phyloP scores from a whole-genome alignment of 2,888 invertebrate species.

The Aproaerema taeniolella region DNA sequence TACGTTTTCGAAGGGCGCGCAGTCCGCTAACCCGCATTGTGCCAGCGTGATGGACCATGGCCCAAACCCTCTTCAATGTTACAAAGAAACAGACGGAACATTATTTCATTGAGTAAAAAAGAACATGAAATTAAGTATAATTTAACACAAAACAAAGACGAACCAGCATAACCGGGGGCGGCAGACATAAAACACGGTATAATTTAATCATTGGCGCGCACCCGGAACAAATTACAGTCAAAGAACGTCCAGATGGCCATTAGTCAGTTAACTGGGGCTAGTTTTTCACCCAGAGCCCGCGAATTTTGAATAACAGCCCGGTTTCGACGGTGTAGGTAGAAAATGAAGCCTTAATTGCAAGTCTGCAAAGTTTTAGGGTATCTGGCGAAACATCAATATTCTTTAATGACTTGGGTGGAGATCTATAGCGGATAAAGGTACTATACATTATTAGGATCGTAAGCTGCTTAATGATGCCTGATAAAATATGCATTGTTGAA shows the following conservation, averaged over 20 bases:
- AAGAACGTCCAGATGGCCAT: slow-evolving; percentile 18
- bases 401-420: not conserved
- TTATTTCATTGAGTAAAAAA: too few species aligned
- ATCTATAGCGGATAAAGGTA: too few species aligned
- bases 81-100: too few species aligned
- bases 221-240: slow-evolving; percentile 4
- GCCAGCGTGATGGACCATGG: too few species aligned
- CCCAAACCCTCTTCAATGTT: too few species aligned
- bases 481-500: too few species aligned
- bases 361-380: slow-evolving; percentile 4
- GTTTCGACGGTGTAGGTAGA: slow-evolving; percentile 20
- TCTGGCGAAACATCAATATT: not conserved
- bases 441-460: too few species aligned
- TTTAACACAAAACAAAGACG: not conserved
- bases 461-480: too few species aligned
- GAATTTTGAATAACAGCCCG: slow-evolving; percentile 29
- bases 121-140: too few species aligned
- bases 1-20: too few species aligned
- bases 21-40: too few species aligned
- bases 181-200: not conserved
- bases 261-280: slow-evolving; percentile 31
- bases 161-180: not conserved
- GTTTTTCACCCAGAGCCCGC: slow-evolving; percentile 28
- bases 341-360: not conserved
- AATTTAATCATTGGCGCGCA: slow-evolving; percentile 7